A percentile compares a stretch with the other conserved stretches of the same genome.
Evolutionary conservation across 2,888 invertebrate genomes (phyloP).

Genomic region (Sminthurinus aureus): DNA sequence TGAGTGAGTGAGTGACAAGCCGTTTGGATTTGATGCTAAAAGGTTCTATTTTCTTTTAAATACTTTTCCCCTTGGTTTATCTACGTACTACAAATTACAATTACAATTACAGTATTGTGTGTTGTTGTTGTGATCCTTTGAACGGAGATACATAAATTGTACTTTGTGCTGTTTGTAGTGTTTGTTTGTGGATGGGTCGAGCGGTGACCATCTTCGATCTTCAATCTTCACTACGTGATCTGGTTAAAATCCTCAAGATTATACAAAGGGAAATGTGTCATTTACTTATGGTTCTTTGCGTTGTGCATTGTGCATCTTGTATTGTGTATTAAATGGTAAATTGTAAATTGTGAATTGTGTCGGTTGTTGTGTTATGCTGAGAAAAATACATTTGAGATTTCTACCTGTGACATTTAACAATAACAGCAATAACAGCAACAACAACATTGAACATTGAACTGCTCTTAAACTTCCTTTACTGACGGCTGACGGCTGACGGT

Average conservation of each 20-base stretch:
- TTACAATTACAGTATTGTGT: not conserved
- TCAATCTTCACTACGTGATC: slow-evolving; percentile 12
- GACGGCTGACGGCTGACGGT: too few relatives aligned
- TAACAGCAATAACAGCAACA: too few relatives aligned
- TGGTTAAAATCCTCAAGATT: slow-evolving; percentile 25
- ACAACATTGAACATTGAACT: too few relatives aligned
- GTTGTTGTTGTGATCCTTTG: too few relatives aligned
- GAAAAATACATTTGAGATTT: too few relatives aligned
- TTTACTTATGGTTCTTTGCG: not conserved
- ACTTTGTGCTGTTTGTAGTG: not conserved
- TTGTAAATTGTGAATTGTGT: not conserved
- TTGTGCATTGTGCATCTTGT: not conserved
- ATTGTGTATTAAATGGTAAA: not conserved
- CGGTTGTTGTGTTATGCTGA: not conserved
- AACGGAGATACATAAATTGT: too few relatives aligned
- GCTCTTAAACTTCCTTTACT: too few relatives aligned
- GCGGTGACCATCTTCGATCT: too few relatives aligned
- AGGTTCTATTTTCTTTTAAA: too few relatives aligned
- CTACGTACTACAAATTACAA: not conserved
- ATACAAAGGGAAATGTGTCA: not conserved
- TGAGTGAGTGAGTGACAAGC: not conserved
- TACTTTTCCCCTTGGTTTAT: not conserved
- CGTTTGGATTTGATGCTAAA: not conserved
- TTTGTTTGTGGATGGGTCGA: not conserved
- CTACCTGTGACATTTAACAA: too few relatives aligned